phyloP scores from a whole-genome alignment of 64 coral and sea anemone genomes.

The Astreopora myriophthalma region DNA sequence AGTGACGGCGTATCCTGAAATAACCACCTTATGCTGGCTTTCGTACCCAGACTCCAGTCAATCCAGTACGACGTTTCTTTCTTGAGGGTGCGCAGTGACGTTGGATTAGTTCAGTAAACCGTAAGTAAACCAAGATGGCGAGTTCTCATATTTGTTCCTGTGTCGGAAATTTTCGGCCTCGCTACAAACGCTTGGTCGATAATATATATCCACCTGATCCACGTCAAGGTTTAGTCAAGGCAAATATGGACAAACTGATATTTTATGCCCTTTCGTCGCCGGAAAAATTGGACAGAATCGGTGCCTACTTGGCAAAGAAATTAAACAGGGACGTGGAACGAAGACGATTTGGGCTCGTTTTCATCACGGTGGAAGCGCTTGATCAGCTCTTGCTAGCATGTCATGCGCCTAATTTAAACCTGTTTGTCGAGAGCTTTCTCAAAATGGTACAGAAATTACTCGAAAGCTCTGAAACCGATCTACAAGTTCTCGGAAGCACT shows the following conservation, averaged over 20 bases:
- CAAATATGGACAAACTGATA: conserved; percentile 99
- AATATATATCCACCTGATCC: conserved; percentile 98
- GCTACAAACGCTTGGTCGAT: conserved; percentile 95
- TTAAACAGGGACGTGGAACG: conserved; percentile 89
- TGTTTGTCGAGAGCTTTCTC: conserved; percentile 98
- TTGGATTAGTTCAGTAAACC: too few species aligned
- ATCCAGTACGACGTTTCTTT: too few species aligned
- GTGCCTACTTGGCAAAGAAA: conserved; percentile 91
- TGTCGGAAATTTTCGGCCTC: conserved; percentile 83
- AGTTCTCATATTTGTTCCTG: conserved; percentile 97
- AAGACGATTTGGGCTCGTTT: conserved; percentile 86
- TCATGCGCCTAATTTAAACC: conserved; percentile 96
- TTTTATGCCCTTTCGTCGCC: conserved; percentile 99
- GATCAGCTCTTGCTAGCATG: conserved; percentile 95
- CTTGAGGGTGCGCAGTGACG: too few species aligned
- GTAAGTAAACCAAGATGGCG: conserved; percentile 78
- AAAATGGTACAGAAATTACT: conserved; percentile 95
- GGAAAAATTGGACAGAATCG: conserved; percentile 97
- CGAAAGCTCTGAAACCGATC: conserved; percentile 85
- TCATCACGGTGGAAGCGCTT: conserved; percentile 95
- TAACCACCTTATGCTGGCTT: too few species aligned
- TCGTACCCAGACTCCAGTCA: too few species aligned
- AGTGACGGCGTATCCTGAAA: too few species aligned
- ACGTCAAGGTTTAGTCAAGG: conserved; percentile 93
- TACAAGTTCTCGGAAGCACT: conserved; percentile 91